A percentile compares a stretch with the other conserved stretches of the same genome.
phyloP scores from a whole-genome alignment of 2,113 vertebrate genomes.

The Leucoraja erinaceus region DNA sequence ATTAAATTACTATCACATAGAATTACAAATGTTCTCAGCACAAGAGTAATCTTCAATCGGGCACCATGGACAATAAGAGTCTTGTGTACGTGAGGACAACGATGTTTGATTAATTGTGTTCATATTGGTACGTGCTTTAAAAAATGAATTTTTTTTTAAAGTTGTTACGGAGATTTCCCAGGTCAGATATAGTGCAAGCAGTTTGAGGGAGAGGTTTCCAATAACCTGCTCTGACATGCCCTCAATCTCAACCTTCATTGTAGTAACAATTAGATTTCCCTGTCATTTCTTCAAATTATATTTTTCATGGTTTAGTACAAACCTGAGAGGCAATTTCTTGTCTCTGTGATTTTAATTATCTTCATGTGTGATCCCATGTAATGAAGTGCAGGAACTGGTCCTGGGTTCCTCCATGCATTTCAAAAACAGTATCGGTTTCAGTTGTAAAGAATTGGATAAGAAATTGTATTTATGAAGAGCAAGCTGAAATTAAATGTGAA shows the following conservation, averaged over 20 bases:
- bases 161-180: background rate
- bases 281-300: background rate
- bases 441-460: background rate
- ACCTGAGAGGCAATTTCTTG: background rate
- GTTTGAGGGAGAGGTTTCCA: background rate
- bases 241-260: background rate
- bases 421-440: background rate
- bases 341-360: no score
- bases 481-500: background rate
- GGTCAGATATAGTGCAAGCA: background rate
- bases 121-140: background rate
- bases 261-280: background rate
- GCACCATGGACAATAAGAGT: background rate
- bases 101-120: background rate
- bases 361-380: background rate
- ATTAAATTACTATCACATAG: background rate
- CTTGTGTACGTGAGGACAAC: background rate
- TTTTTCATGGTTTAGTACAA: background rate
- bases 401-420: background rate
- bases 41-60: background rate
- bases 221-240: background rate
- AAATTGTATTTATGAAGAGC: background rate
- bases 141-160: no score
- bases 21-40: background rate
- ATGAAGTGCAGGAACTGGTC: background rate